These are phyloP conservation scores for Dendrolimus kikuchii DNA, from an alignment of 1,140 invertebrate species.

Conservation along the genomic window DNA sequence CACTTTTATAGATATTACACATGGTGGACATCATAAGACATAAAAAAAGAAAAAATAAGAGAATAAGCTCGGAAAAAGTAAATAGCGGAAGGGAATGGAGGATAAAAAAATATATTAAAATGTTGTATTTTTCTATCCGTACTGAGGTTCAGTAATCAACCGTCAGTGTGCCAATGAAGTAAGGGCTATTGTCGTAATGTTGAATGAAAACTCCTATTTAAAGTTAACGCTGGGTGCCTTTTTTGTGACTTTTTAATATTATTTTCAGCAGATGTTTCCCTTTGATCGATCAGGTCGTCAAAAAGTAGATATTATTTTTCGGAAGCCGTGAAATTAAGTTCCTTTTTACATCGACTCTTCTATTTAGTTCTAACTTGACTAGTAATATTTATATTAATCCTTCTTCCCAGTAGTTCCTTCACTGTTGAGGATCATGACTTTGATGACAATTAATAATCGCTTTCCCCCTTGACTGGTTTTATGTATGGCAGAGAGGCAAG, in stretches of 20 bases:
- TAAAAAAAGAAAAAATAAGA: no score
- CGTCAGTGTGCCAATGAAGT: conserved; percentile 66
- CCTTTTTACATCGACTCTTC: conserved; percentile 9
- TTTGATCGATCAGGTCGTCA: conserved; percentile 53
- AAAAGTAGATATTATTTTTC: conserved; percentile 42
- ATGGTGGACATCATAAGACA: no score
- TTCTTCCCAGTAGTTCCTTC: no score
- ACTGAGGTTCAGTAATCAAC: conserved; percentile 52
- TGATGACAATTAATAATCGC: no score
- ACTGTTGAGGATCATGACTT: no score
- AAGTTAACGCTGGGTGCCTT: conserved; percentile 44
- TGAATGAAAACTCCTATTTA: conserved; percentile 71
- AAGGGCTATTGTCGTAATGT: conserved; percentile 61
- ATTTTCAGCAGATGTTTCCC: conserved; percentile 66
- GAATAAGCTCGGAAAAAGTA: no score
- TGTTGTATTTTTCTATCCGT: conserved; percentile 32
- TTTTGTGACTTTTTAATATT: conserved; percentile 62
- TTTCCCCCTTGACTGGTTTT: no score
- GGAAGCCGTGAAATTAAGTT: conserved; percentile 54
- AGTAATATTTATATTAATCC: neutral
- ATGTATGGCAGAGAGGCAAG: no score
- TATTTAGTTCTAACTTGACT: neutral
- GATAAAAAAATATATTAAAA: no score
- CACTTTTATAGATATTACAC: no score
- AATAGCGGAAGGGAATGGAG: no score